Conservation (phyloP, 1,140 invertebrate genomes). For the Drosophila nigrodunni region DNA sequence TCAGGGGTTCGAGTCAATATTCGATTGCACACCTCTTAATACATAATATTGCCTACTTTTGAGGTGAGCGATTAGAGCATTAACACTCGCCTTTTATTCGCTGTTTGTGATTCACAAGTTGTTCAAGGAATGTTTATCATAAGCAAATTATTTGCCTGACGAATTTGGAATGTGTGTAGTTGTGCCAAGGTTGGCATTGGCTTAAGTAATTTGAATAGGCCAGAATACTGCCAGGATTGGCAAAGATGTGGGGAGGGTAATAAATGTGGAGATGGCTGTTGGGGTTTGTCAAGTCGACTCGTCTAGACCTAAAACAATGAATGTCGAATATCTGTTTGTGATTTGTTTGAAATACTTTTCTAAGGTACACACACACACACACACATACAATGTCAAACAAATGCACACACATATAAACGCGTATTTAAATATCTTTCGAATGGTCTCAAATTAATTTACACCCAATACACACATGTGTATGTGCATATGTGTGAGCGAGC, state of each 20-base stretch:
- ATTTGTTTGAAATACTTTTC: conserved; percentile 81
- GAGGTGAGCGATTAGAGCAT: conserved; percentile 7
- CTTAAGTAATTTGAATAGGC: conserved; percentile 24
- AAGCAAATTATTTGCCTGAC: conserved; percentile 49
- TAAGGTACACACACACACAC: conserved; percentile 20
- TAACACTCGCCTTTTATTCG: not conserved
- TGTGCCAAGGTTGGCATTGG: not conserved
- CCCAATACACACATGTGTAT: conserved; percentile 49
- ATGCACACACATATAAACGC: conserved; percentile 13
- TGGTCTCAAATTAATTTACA: conserved; percentile 75
- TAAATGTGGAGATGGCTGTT: not conserved
- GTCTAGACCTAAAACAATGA: conserved; percentile 80
- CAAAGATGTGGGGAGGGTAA: not conserved
- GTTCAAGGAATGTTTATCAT: conserved; percentile 46
- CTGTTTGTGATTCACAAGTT: conserved; percentile 18
- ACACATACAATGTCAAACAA: too few relatives aligned
- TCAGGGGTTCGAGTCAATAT: not conserved
- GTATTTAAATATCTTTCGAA: conserved; percentile 76
- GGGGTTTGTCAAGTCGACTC: conserved; percentile 47
- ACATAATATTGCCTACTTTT: conserved; percentile 46
- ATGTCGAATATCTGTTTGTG: conserved; percentile 79
- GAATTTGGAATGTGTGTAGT: conserved; percentile 42
- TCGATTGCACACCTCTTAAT: not conserved
- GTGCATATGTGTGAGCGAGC: not conserved
- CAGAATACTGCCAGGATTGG: not conserved